phyloP scores from a whole-genome alignment of 2,113 vertebrate species.

The Mormyrus iriodes region DNA sequence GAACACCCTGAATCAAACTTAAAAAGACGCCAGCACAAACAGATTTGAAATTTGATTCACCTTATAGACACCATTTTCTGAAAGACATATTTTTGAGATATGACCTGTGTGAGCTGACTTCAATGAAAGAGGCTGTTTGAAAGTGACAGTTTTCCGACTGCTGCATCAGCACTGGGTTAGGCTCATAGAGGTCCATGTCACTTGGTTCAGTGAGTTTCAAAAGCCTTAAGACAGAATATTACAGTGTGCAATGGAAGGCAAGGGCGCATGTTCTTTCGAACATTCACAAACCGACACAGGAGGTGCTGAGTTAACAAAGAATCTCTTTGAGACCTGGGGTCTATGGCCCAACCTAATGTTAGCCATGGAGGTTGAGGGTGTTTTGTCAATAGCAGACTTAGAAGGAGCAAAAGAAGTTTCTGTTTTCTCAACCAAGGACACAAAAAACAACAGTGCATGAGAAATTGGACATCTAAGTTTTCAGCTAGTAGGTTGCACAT shows the following conservation, averaged over 20 bases:
- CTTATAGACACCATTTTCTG: background rate
- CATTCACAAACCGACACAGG: background rate
- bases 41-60: background rate
- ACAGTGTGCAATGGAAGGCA: background rate
- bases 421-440: background rate
- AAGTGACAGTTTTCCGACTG: background rate
- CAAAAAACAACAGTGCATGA: background rate
- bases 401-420: background rate
- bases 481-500: background rate
- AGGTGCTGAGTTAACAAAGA: conserved; percentile 9
- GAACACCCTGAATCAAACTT: background rate
- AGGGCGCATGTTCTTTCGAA: background rate
- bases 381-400: background rate
- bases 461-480: background rate
- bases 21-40: background rate
- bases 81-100: background rate
- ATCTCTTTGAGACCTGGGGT: background rate
- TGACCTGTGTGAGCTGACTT: background rate
- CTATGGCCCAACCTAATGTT: background rate
- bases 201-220: background rate
- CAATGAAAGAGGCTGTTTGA: background rate
- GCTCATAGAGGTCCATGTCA: background rate
- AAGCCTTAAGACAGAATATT: conserved; percentile 2
- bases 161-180: background rate
- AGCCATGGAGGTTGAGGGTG: background rate